Evolutionary conservation across 2,888 invertebrate species (phyloP).

Genomic region (Dione vanillae): DNA sequence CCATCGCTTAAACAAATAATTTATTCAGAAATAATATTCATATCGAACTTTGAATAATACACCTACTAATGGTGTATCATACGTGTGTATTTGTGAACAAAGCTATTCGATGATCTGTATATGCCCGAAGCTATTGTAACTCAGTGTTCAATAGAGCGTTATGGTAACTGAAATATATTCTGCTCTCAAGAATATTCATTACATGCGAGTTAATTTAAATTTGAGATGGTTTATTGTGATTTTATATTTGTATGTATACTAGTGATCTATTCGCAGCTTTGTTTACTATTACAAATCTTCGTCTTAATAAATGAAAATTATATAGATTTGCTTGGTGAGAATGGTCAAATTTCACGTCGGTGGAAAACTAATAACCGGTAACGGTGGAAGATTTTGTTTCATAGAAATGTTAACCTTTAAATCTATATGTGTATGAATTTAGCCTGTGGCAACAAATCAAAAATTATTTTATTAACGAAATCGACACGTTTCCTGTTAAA

Average conservation of each 20-base stretch:
- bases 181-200: conserved; percentile 2
- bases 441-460: too few relatives aligned
- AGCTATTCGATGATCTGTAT: conserved; percentile 12
- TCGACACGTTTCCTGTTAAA: too few relatives aligned
- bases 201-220: neutral
- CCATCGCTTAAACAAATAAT: neutral
- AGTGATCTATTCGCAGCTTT: too few relatives aligned
- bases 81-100: conserved; percentile 11
- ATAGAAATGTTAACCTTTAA: too few relatives aligned
- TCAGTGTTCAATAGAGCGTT: conserved; percentile 6
- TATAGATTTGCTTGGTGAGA: too few relatives aligned
- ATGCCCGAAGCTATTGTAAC: conserved; percentile 12
- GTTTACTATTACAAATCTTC: too few relatives aligned
- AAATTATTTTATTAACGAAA: too few relatives aligned
- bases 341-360: too few relatives aligned
- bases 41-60: neutral
- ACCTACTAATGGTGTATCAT: conserved; percentile 4
- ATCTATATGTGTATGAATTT: too few relatives aligned
- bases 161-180: conserved; percentile 9
- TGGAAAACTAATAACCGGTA: too few relatives aligned
- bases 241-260: neutral
- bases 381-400: too few relatives aligned
- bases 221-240: neutral
- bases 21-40: conserved; percentile 8
- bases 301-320: too few relatives aligned